Percentiles rank a stretch among this genome's conserved stretches.
Evolutionary conservation across 2,888 invertebrate genomes (phyloP).

Genomic region (Bibio marci): DNA sequence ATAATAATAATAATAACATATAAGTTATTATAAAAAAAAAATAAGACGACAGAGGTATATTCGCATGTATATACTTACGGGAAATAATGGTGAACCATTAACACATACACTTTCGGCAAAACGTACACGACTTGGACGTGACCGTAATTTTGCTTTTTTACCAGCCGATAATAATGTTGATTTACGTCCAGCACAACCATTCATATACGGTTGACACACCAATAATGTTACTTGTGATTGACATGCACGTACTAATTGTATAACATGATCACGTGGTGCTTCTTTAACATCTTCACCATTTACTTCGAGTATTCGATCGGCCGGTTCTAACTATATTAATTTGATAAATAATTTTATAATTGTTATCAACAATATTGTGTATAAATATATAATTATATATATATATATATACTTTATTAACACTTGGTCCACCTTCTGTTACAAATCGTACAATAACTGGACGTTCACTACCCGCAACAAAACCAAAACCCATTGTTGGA

Average conservation of each 20-base stretch:
- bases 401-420: conserved; percentile 63
- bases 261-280: conserved; percentile 76
- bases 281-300: conserved; percentile 80
- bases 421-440: conserved; percentile 81
- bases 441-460: conserved; percentile 84
- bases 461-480: conserved; percentile 87
- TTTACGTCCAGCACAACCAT: conserved; percentile 39
- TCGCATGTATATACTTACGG: too few species aligned
- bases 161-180: conserved; percentile 77
- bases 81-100: conserved; percentile 67
- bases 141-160: conserved; percentile 64
- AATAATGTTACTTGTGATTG: conserved; percentile 53
- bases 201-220: conserved; percentile 68
- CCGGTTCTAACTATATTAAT: conserved; percentile 52
- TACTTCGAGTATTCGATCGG: conserved; percentile 78
- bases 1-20: too few species aligned
- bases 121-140: conserved; percentile 67
- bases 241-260: conserved; percentile 71
- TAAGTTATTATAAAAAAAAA: too few species aligned
- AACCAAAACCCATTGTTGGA: conserved; percentile 74
- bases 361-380: background rate
- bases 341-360: background rate
- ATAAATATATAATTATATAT: too few species aligned
- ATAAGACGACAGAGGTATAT: too few species aligned
- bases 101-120: conserved; percentile 82